Percentiles rank a stretch among this genome's conserved stretches.
phyloP scores from a whole-genome alignment of 2,888 invertebrate genomes.

The Trypoxylon attenuatum region DNA sequence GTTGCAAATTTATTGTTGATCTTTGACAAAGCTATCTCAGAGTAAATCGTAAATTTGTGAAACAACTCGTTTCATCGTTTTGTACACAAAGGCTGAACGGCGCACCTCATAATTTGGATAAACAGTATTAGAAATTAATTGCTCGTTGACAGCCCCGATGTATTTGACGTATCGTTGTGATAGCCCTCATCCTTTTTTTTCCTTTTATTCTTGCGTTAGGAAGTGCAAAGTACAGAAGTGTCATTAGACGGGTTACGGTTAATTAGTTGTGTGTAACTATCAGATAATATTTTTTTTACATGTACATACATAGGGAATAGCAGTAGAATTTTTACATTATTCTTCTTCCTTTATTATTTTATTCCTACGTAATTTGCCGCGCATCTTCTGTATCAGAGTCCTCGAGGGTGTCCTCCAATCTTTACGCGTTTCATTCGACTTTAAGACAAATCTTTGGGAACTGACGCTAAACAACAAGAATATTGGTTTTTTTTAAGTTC shows the following conservation, averaged over 20 bases:
- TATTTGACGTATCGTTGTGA: slow-evolving; percentile 29
- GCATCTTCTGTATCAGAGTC: not conserved
- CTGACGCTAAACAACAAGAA: no score
- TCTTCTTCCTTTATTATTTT: slow-evolving; percentile 6
- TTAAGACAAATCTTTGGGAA: no score
- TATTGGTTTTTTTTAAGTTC: no score
- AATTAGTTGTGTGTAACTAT: slow-evolving; percentile 27
- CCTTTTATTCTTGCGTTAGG: slow-evolving; percentile 5
- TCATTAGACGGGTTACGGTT: slow-evolving; percentile 15
- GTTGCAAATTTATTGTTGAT: slow-evolving; percentile 23
- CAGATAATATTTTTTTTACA: slow-evolving; percentile 31
- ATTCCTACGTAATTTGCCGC: not conserved
- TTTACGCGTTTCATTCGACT: no score
- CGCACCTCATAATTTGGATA: no score
- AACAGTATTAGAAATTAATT: slow-evolving; percentile 30
- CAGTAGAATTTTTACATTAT: slow-evolving; percentile 3
- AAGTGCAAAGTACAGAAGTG: slow-evolving; percentile 12
- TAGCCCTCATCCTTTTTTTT: slow-evolving; percentile 13
- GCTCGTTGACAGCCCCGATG: slow-evolving; percentile 17
- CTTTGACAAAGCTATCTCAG: not conserved
- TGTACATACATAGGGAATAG: not conserved
- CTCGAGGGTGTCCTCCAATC: no score
- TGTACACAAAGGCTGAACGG: no score
- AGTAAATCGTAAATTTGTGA: not conserved
- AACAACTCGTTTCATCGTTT: no score